Conservation (phyloP, 2,113 vertebrate species). For the Neodon shergylaensis region DNA sequence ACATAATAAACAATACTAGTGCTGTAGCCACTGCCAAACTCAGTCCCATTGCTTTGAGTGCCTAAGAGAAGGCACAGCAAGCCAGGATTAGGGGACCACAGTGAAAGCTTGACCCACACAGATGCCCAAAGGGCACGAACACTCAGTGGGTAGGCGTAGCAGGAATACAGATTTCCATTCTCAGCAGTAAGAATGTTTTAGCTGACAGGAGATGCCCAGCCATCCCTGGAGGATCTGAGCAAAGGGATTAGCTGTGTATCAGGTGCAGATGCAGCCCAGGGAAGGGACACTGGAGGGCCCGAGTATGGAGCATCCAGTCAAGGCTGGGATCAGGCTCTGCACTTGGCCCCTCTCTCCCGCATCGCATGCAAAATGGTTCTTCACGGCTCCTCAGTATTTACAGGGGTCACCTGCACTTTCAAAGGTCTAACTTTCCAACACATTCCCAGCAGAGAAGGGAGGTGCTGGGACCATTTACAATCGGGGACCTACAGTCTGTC, state of each 20-base stretch:
- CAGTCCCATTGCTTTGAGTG: neutral
- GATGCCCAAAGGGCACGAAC: neutral
- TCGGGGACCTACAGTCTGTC: neutral
- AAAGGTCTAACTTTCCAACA: neutral
- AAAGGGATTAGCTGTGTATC: neutral
- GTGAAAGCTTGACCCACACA: conserved; percentile 24
- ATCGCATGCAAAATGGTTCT: neutral
- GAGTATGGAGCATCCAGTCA: neutral
- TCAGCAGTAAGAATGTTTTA: conserved; percentile 5
- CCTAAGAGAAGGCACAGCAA: conserved; percentile 21
- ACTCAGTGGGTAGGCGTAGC: conserved; percentile 2
- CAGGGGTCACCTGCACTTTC: neutral
- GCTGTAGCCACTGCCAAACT: neutral
- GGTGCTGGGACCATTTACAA: neutral
- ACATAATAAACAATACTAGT: conserved; percentile 49
- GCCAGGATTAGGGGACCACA: neutral
- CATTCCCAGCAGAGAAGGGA: neutral
- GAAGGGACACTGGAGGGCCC: neutral
- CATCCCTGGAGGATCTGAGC: neutral
- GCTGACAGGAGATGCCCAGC: neutral
- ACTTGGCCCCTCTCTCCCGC: neutral
- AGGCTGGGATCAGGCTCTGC: neutral
- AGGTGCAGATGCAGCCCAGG: neutral
- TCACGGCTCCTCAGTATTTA: neutral
- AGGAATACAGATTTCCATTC: conserved; percentile 34